A percentile compares a stretch with the other conserved stretches of the same genome.
Conservation (phyloP, 2,888 invertebrate species). For the Drosophila cognata region DNA sequence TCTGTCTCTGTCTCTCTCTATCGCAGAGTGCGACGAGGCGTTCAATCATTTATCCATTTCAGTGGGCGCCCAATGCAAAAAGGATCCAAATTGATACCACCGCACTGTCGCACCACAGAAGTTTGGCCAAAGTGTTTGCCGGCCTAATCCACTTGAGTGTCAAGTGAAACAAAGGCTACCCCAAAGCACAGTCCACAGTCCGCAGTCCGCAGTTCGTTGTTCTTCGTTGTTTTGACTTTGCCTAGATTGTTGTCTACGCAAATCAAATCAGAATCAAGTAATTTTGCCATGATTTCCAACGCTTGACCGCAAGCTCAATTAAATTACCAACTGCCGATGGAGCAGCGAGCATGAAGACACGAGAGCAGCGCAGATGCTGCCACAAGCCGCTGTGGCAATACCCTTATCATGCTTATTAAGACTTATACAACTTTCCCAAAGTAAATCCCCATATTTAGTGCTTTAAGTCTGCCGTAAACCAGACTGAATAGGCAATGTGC, state of each 20-base stretch:
- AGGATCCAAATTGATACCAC: constrained; percentile 60
- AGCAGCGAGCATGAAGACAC: background rate
- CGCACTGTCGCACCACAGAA: constrained; percentile 30
- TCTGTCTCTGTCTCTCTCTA: too few species aligned
- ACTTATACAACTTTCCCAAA: background rate
- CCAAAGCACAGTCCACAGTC: constrained; percentile 20
- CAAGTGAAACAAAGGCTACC: constrained; percentile 57
- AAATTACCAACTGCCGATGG: constrained; percentile 71
- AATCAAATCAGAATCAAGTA: constrained; percentile 83
- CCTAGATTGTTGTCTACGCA: constrained; percentile 76
- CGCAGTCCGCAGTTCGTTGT: constrained; percentile 3
- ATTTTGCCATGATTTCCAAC: constrained; percentile 80
- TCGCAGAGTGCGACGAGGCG: constrained; percentile 44
- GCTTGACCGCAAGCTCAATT: constrained; percentile 83
- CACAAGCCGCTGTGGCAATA: constrained; percentile 8
- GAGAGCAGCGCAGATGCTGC: too few species aligned
- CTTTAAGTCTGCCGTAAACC: background rate
- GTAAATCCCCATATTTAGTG: background rate
- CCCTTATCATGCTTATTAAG: background rate
- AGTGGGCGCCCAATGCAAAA: constrained; percentile 42
- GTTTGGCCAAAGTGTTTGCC: constrained; percentile 58
- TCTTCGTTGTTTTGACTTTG: constrained; percentile 11
- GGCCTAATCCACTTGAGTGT: constrained; percentile 70
- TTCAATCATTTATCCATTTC: constrained; percentile 80
- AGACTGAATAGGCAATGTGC: background rate